Base-by-base conservation (phyloP, 2,797 vertebrate species). In the Dicrostonyx torquatus region DNA sequence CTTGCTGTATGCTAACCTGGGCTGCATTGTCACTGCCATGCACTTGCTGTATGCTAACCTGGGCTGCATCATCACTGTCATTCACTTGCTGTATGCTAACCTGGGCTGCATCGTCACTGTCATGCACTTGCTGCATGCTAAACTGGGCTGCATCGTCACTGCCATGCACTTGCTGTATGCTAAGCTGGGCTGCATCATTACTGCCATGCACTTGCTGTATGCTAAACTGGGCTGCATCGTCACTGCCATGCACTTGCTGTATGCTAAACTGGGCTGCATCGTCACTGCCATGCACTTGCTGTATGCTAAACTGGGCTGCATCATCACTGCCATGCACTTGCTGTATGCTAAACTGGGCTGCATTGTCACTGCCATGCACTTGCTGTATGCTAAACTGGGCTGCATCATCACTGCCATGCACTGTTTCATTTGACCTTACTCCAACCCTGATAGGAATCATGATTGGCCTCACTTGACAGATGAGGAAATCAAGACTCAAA, bases 401-500 rank as follows among this genome's bases (percentile, higher is more conserved):
- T 72, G 89, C 87, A 50, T 73, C 55, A 70, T 53, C 45, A 85
- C 60, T 68, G 48, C 34, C 60, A 40, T 11, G 43, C 6, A 50
- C 82, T 43, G 86, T 43, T 40, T 95, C 82, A 85, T 53, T 86
- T 77, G 72, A 45, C 94, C 70, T 95, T 66, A 76, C 79, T 60
- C 26, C 82, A 95, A 93, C 6, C 70, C 62, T 79, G 64, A 72
- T 55, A 83, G 40, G 31, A 62, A 70, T 9, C 89, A 84, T 48
- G 58, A 85, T 77, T 89, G 92, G 83, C 14, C 20, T 73, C 75
- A 91, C 68, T 85, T 91, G 48, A 91, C 15, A 94, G 70, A 75
- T 79, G 55, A 95, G 68, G n/a, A 92, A 93, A 93, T 3, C 85
- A 76, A 92, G 72, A 34, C 15, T 93, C 22, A 43, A 90, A 89